Evolutionary conservation across 2,113 vertebrate genomes (phyloP).

Genomic region (Microcebus tavaratra): DNA sequence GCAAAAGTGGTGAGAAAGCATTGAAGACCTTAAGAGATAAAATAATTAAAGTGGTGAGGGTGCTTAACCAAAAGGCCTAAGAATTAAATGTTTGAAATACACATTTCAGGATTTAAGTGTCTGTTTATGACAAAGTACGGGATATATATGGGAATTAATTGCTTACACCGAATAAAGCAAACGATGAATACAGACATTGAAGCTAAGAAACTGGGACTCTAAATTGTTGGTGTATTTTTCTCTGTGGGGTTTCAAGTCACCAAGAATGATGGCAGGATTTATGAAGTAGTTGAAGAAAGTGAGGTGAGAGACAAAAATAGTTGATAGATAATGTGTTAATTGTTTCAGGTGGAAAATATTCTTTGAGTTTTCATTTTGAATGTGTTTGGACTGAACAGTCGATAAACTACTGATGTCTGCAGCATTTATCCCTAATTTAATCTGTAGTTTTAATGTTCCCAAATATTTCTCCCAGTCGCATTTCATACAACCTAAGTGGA

Average conservation of each 20-base stretch:
- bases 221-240: neutral
- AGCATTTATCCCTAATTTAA: constrained; percentile 88
- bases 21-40: neutral
- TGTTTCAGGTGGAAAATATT: constrained; percentile 92
- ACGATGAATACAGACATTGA: neutral
- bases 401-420: constrained; percentile 99
- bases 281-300: neutral
- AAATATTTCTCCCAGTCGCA: constrained; percentile 31
- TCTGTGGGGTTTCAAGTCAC: neutral
- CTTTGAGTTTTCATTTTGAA: constrained; percentile 92
- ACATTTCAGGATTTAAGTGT: neutral
- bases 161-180: neutral
- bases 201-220: neutral
- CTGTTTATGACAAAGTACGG: neutral
- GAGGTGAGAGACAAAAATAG: neutral
- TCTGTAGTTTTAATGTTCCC: constrained; percentile 70
- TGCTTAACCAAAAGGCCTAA: neutral
- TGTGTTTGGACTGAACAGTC: constrained; percentile 98
- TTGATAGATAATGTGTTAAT: constrained; percentile 58
- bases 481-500: constrained; percentile 36
- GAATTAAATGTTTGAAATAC: neutral
- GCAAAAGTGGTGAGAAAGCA: neutral
- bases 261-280: neutral
- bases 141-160: neutral
- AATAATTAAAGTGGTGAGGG: neutral